Evolutionary conservation across 2,797 vertebrate species (phyloP).

Genomic region (Acanthurus tractus): DNA sequence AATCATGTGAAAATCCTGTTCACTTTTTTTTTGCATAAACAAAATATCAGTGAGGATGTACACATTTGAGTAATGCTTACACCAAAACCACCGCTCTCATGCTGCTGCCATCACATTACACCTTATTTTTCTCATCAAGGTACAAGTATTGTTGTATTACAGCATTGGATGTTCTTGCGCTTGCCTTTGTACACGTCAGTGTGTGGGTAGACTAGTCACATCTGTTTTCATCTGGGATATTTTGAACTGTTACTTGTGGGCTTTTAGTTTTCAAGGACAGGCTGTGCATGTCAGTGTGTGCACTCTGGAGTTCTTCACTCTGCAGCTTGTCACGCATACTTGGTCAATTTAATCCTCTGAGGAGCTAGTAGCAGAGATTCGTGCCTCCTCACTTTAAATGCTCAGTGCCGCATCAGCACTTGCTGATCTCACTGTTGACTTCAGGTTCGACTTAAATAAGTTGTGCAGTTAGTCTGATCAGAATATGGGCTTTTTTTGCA

Average conservation of each 20-base stretch:
- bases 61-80: not conserved
- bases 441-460: constrained; percentile 44
- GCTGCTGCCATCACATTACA: not conserved
- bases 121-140: not conserved
- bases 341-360: constrained; percentile 72
- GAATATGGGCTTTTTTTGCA: not conserved
- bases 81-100: not conserved
- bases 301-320: constrained; percentile 71
- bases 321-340: constrained; percentile 72
- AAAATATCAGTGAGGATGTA: not conserved
- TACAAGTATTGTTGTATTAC: constrained; percentile 7
- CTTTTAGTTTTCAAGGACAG: constrained; percentile 77
- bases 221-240: constrained; percentile 67
- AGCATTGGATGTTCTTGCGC: constrained; percentile 21
- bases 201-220: constrained; percentile 55
- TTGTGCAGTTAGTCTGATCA: constrained; percentile 17
- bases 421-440: constrained; percentile 52
- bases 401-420: constrained; percentile 68
- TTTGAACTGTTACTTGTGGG: constrained; percentile 73
- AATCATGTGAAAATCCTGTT: no score
- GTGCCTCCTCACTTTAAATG: constrained; percentile 71
- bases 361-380: constrained; percentile 67
- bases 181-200: constrained; percentile 30
- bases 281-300: constrained; percentile 64
- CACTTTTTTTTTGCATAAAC: not conserved